A percentile compares a stretch with the other conserved stretches of the same genome.
phyloP scores from a whole-genome alignment of 2,113 vertebrate species.

The Pteropus alecto region DNA sequence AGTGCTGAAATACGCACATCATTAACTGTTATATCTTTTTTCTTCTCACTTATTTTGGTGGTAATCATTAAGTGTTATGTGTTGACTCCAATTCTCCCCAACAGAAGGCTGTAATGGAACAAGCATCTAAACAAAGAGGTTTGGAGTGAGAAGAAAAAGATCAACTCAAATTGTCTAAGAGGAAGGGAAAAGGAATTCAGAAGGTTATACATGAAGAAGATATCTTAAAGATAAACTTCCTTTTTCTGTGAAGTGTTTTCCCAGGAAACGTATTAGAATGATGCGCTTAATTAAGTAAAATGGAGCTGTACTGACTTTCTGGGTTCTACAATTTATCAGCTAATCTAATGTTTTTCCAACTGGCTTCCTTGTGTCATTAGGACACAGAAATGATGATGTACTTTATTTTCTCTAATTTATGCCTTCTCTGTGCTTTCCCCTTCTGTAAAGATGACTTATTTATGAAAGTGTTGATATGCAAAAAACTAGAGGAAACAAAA shows the following conservation, averaged over 20 bases:
- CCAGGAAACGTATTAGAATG: neutral
- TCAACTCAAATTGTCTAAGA: neutral
- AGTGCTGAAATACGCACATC: neutral
- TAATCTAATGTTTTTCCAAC: neutral
- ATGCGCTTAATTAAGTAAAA: neutral
- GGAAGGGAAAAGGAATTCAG: neutral
- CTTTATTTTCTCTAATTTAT: neutral
- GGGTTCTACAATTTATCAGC: neutral
- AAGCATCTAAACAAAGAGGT: neutral
- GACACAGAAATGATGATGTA: neutral
- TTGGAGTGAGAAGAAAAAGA: conserved; percentile 6
- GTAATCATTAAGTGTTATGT: neutral
- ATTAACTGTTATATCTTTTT: neutral
- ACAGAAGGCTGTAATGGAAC: neutral
- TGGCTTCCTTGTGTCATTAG: neutral
- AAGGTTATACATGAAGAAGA: neutral
- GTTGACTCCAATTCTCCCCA: neutral
- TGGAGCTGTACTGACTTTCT: neutral
- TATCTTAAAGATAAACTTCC: neutral
- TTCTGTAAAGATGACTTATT: neutral
- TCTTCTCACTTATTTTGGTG: neutral
- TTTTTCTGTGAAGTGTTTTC: neutral
- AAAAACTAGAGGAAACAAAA: conserved; percentile 9
- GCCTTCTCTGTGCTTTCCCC: neutral
- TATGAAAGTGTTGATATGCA: neutral